Conservation (phyloP, 1,140 invertebrate species). For the Magallana ariakensis region DNA sequence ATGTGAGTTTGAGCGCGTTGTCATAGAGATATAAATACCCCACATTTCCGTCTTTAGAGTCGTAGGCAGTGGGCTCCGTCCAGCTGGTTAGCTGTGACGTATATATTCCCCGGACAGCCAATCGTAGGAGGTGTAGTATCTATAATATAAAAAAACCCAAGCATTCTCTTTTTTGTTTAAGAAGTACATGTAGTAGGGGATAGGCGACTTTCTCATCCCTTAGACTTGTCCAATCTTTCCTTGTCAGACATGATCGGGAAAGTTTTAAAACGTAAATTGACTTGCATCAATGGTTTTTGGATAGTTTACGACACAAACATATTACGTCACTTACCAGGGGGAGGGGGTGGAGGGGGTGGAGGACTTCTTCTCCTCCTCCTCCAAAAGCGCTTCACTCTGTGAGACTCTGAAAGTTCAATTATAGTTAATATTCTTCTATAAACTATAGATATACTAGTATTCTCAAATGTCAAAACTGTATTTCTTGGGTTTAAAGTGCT, state of each 20-base stretch:
- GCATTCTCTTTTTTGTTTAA: too few relatives aligned
- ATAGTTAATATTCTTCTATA: neutral
- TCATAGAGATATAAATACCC: neutral
- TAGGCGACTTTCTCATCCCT: too few relatives aligned
- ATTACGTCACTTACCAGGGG: neutral
- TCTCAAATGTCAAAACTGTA: too few relatives aligned
- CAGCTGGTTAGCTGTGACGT: neutral
- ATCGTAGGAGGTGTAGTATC: conserved; percentile 2
- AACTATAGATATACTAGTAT: neutral
- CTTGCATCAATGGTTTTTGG: too few relatives aligned
- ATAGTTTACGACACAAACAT: neutral
- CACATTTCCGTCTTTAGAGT: neutral
- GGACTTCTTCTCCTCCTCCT: neutral
- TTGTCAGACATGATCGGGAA: too few relatives aligned
- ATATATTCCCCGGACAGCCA: neutral
- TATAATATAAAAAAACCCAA: neutral
- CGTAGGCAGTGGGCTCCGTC: neutral
- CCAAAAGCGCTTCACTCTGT: neutral
- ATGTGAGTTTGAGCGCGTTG: too few relatives aligned
- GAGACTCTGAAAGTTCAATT: neutral
- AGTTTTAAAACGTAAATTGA: too few relatives aligned
- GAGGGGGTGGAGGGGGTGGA: neutral
- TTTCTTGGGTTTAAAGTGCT: too few relatives aligned
- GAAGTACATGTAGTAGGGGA: too few relatives aligned
- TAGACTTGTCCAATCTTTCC: too few relatives aligned